Percentiles rank a stretch among this genome's conserved stretches.
Evolutionary conservation across 2,797 vertebrate species (phyloP).

Genomic region (Molossus alvarezi): DNA sequence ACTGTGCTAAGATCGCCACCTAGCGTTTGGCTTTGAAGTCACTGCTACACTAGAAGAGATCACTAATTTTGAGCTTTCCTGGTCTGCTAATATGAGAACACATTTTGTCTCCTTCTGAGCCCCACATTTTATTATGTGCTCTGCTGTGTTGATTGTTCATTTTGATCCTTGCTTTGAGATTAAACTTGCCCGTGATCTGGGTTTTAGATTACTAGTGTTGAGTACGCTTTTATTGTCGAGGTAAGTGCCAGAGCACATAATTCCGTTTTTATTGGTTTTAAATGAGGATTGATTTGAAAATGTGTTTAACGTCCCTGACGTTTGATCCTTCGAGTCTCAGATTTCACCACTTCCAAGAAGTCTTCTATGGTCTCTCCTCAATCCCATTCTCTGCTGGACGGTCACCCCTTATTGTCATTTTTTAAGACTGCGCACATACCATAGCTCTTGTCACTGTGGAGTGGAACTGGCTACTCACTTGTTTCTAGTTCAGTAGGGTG

Average conservation of each 20-base stretch:
- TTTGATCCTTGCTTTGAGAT: slow-evolving; percentile 30
- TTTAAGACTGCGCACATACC: accelerated
- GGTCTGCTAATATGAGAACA: no score
- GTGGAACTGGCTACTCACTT: not conserved
- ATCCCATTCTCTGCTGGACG: not conserved
- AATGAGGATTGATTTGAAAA: not conserved
- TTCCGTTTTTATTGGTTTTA: not conserved
- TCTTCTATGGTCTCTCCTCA: not conserved
- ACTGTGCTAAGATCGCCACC: slow-evolving; percentile 72
- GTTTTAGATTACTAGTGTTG: not conserved
- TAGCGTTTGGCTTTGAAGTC: slow-evolving; percentile 55
- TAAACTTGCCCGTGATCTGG: not conserved
- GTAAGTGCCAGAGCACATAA: not conserved
- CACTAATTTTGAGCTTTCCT: not conserved
- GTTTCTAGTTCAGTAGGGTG: not conserved
- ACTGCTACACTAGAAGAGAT: not conserved
- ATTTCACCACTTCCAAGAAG: not conserved
- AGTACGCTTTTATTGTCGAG: not conserved
- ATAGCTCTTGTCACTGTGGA: not conserved
- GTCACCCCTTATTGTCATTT: not conserved
- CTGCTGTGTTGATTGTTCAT: not conserved
- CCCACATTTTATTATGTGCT: not conserved
- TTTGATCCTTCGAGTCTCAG: not conserved
- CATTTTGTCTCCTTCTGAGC: no score
- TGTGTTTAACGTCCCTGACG: not conserved